A percentile compares a stretch with the other conserved stretches of the same genome.
These are phyloP conservation scores for Toxostoma redivivum DNA, from an alignment of 2,113 vertebrate species.

Conservation along the genomic window DNA sequence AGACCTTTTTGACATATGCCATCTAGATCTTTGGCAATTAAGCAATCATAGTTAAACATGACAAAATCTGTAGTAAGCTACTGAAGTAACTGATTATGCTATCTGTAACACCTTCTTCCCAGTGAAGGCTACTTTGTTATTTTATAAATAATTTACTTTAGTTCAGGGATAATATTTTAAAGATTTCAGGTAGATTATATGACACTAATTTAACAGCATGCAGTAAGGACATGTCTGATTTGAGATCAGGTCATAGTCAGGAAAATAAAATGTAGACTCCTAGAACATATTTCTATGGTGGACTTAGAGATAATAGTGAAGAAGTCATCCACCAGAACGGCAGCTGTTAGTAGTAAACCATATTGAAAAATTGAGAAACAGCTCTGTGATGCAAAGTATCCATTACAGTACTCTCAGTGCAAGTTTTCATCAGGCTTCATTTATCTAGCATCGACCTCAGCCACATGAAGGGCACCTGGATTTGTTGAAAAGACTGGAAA, in stretches of 20 bases:
- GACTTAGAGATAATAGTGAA: neutral
- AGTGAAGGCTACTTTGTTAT: neutral
- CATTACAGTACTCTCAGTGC: neutral
- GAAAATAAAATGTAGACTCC: neutral
- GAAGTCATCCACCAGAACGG: neutral
- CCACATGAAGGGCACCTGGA: neutral
- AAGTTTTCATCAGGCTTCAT: neutral
- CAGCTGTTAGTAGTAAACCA: neutral
- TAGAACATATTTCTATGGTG: neutral
- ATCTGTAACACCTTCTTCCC: neutral
- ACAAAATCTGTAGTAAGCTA: neutral
- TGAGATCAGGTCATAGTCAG: neutral
- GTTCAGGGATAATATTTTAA: neutral
- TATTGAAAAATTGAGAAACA: neutral
- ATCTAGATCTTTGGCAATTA: neutral
- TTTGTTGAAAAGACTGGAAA: neutral
- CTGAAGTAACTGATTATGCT: neutral
- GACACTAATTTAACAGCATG: neutral
- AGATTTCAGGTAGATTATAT: neutral
- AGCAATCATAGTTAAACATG: neutral
- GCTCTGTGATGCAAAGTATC: neutral
- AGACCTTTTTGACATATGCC: neutral
- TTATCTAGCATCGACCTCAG: neutral
- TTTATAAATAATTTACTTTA: neutral
- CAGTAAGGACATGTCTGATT: neutral